These are phyloP conservation scores for Eudiplozoon nipponicum DNA, from an alignment of 2,888 invertebrate species.

Conservation along the genomic window DNA sequence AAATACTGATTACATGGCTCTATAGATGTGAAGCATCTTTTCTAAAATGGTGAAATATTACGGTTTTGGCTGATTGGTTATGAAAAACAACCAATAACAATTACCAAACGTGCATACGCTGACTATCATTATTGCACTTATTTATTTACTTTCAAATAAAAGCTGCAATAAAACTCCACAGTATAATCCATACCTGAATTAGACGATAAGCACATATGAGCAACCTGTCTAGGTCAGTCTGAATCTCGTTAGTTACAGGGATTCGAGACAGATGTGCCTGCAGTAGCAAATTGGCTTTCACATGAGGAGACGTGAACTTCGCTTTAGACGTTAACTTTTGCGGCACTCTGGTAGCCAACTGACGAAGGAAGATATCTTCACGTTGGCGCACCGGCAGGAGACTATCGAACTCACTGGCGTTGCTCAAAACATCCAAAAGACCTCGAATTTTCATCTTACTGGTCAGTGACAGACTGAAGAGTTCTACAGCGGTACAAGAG, in stretches of 20 bases:
- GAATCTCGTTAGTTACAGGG: conserved; percentile 56
- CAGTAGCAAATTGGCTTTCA: conserved; percentile 61
- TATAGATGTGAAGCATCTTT: too few relatives aligned
- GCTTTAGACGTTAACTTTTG: conserved; percentile 38
- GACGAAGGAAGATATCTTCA: conserved; percentile 51
- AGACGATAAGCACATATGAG: conserved; percentile 33
- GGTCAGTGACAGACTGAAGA: conserved; percentile 78
- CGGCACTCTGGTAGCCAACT: conserved; percentile 31
- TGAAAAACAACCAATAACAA: too few relatives aligned
- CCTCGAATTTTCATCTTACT: conserved; percentile 87
- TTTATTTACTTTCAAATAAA: too few relatives aligned
- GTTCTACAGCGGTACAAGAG: too few relatives aligned
- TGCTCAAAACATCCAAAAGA: conserved; percentile 75
- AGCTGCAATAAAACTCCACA: too few relatives aligned
- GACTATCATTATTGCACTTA: too few relatives aligned
- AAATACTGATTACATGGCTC: too few relatives aligned
- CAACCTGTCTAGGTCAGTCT: conserved; percentile 66
- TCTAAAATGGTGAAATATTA: too few relatives aligned
- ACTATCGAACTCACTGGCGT: conserved; percentile 74
- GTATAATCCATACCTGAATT: conserved; percentile 16
- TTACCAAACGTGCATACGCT: too few relatives aligned
- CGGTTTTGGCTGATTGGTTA: too few relatives aligned
- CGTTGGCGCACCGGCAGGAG: conserved; percentile 58
- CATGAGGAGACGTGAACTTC: conserved; percentile 73
- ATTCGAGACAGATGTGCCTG: conserved; percentile 77